phyloP scores from a whole-genome alignment of 1,140 invertebrate species.

The Drosophila pseudoananassae region DNA sequence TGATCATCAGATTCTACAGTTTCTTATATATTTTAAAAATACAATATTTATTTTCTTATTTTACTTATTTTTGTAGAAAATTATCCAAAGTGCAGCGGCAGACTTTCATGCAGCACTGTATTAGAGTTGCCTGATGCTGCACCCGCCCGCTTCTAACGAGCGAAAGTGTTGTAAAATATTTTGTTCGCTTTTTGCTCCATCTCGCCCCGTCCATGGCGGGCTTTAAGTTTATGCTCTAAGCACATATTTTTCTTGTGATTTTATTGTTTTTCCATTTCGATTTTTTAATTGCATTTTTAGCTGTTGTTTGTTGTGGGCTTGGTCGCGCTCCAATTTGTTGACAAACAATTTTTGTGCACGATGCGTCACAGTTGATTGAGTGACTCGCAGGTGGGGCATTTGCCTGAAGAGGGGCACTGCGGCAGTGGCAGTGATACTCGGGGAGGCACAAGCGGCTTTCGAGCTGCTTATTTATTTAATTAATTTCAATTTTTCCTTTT shows the following conservation, averaged over 20 bases:
- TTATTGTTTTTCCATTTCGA: slow-evolving; percentile 73
- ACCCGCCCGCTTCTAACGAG: slow-evolving; percentile 71
- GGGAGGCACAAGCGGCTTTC: slow-evolving; percentile 43
- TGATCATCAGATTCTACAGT: no score
- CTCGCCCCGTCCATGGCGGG: slow-evolving; percentile 16
- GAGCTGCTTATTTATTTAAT: slow-evolving; percentile 69
- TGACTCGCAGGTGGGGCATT: slow-evolving; percentile 24
- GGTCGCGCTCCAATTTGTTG: slow-evolving; percentile 77
- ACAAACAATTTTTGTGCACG: slow-evolving; percentile 64
- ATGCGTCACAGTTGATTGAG: slow-evolving; percentile 75
- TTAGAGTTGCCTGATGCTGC: slow-evolving; percentile 18
- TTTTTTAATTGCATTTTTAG: slow-evolving; percentile 79
- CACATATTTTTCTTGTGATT: slow-evolving; percentile 59
- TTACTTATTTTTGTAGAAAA: not conserved
- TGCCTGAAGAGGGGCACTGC: slow-evolving; percentile 1
- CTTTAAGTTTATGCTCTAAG: slow-evolving; percentile 36
- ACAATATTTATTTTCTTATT: no score
- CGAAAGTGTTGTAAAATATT: slow-evolving; percentile 81
- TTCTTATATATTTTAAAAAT: no score
- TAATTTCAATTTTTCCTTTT: slow-evolving; percentile 64
- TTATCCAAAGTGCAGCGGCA: slow-evolving; percentile 23
- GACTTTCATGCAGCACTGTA: slow-evolving; percentile 69
- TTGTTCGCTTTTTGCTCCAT: slow-evolving; percentile 55
- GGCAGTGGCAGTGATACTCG: not conserved
- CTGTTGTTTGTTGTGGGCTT: slow-evolving; percentile 64